Base-by-base conservation (phyloP, 2,888 invertebrate species). In the Ennomos quercinarius region DNA sequence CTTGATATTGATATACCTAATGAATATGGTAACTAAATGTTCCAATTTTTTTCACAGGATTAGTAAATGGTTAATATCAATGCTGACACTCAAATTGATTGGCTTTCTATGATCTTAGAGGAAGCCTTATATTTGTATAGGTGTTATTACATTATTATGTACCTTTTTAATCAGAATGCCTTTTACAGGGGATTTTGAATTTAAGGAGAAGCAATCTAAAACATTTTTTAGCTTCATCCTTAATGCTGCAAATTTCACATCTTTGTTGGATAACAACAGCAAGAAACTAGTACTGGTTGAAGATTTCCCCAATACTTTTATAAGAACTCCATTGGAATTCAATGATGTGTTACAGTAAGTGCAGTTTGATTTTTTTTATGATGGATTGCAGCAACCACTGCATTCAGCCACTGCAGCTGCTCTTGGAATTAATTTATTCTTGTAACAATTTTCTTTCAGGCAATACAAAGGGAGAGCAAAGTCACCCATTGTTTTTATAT, bases 301-400 rank as follows among this genome's bases (percentile, higher is more conserved):
- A 86, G 98, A 98, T 80, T 95, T 97, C 82, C 98, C 98, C 10
- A 97, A 97, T 84, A 93, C 94, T 9, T 95, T 97, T 73, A 77
- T 95, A 35, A 94, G 93, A 72, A 95, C 96, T 72, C 93, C 95
- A 13, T 82, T 93, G 56, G 92, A 94, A 72, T 96, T 97, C 78
- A 91, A 93, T 67, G 91, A 94, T 55, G 87, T 97, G 56, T 83
- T 97, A 52, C 94, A 95, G 97, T 96, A 89, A 91, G 93, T 87
- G 36, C 11, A 35, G 35, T 2, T 17, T 17, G 17, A 17, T 17
- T 17, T 17, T 17, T 17, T 17, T 17, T 17, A 17, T 17, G 17
- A 17, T 17, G 2, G 17, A 17, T 17, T 17, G 17, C 17, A 17
- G 3, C 17, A 17, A 3, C 2, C 17, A 17, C 17, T 17, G 1